phyloP scores from a whole-genome alignment of 1,140 invertebrate genomes.

The Acyrthosiphon pisum region DNA sequence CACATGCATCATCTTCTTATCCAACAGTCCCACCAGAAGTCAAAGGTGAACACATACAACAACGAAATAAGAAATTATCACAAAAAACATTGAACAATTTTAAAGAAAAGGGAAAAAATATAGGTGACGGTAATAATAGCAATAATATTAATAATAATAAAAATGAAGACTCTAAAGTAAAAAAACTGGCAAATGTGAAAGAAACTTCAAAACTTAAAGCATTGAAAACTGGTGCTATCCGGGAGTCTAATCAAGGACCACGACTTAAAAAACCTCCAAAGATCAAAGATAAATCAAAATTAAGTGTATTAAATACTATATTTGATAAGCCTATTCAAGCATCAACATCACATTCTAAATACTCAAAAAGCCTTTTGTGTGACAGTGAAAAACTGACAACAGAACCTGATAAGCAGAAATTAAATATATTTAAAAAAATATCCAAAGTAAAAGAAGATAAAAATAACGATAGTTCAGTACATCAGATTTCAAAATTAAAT shows the following conservation, averaged over 20 bases:
- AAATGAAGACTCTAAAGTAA: conserved; percentile 8
- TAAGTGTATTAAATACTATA: conserved; percentile 24
- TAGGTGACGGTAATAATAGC: neutral
- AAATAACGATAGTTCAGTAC: neutral
- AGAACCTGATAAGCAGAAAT: conserved; percentile 81
- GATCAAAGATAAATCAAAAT: conserved; percentile 43
- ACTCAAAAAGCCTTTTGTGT: neutral
- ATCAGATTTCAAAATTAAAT: neutral
- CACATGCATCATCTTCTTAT: neutral
- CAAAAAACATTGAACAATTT: conserved; percentile 5
- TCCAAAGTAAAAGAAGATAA: conserved; percentile 11
- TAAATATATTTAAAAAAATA: conserved; percentile 87
- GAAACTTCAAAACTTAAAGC: neutral
- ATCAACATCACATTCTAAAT: neutral
- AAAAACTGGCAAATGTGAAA: conserved; percentile 2
- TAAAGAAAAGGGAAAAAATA: conserved; percentile 8
- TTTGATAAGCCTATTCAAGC: conserved; percentile 34
- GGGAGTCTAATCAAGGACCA: conserved; percentile 3
- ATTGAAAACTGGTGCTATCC: neutral
- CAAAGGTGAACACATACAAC: neutral
- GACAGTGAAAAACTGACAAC: conserved; percentile 73
- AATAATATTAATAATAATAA: neutral
- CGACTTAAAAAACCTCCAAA: conserved; percentile 19
- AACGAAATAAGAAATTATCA: neutral
- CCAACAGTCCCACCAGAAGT: conserved; percentile 17